Percentiles rank a stretch among this genome's conserved stretches.
Conservation (phyloP, 2,797 vertebrate genomes). For the Gambusia yucatana region DNA sequence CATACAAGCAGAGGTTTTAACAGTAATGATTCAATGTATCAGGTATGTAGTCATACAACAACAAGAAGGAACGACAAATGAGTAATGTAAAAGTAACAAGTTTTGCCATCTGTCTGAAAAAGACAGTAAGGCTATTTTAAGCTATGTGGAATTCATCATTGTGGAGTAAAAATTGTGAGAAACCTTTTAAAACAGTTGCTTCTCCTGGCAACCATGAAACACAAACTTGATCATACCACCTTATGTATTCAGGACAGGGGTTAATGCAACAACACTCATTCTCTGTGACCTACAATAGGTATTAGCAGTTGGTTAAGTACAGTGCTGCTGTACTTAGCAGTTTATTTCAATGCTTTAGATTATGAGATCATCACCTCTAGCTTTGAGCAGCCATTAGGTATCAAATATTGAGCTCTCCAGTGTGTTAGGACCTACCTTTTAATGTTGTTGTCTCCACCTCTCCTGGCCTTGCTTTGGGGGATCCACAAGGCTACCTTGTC, state of each 20-base stretch:
- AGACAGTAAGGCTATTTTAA: neutral
- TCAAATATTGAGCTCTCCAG: neutral
- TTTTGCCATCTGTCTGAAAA: neutral
- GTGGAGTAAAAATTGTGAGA: neutral
- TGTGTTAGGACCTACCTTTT: neutral
- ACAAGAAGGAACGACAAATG: neutral
- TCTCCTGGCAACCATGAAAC: neutral
- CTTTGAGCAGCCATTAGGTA: neutral
- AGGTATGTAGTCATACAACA: neutral
- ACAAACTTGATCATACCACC: neutral
- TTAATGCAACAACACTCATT: neutral
- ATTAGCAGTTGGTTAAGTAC: neutral
- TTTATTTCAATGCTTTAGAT: neutral
- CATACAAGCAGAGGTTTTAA: neutral
- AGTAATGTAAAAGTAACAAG: neutral
- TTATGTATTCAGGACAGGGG: neutral
- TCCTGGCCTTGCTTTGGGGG: neutral
- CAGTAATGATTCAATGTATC: neutral
- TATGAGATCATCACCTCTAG: neutral
- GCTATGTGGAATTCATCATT: neutral
- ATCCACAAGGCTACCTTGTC: neutral
- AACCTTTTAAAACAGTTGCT: neutral
- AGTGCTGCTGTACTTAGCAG: neutral
- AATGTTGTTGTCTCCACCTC: neutral
- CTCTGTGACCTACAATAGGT: neutral